These are phyloP conservation scores for Glyphotaelius pellucidus DNA, from an alignment of 2,888 invertebrate species.

Conservation along the genomic window DNA sequence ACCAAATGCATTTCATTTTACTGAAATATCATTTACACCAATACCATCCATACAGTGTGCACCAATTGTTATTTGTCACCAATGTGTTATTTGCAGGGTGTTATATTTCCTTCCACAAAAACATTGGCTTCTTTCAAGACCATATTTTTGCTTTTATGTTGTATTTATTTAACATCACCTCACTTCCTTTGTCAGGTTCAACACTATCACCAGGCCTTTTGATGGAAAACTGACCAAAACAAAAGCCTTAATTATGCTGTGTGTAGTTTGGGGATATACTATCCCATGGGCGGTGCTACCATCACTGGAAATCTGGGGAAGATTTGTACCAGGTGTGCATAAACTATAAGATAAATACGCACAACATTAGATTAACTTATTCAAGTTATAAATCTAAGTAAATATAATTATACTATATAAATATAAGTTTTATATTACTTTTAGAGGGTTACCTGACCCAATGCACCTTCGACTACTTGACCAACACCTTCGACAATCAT, in stretches of 20 bases:
- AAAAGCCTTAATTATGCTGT: slow-evolving; percentile 87
- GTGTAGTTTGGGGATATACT: slow-evolving; percentile 85
- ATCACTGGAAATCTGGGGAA: slow-evolving; percentile 89
- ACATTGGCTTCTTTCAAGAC: neutral
- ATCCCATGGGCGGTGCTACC: slow-evolving; percentile 91
- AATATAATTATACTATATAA: too few species aligned
- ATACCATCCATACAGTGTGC: neutral
- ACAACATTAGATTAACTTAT: neutral
- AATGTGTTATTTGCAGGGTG: neutral
- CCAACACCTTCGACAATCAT: slow-evolving; percentile 86
- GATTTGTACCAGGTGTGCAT: slow-evolving; percentile 85
- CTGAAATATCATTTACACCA: too few species aligned
- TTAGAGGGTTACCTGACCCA: slow-evolving; percentile 94
- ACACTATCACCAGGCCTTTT: slow-evolving; percentile 88
- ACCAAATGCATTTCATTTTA: neutral
- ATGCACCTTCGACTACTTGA: slow-evolving; percentile 89
- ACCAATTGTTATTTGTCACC: too few species aligned
- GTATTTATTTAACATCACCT: neutral
- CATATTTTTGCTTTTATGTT: neutral
- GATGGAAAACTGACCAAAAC: slow-evolving; percentile 88
- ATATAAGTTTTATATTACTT: slow-evolving; percentile 65
- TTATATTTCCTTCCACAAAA: neutral
- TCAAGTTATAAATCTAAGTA: neutral
- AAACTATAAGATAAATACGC: neutral
- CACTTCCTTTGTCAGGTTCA: slow-evolving; percentile 69